These are phyloP conservation scores for Lanius ludovicianus DNA, from an alignment of 2,113 vertebrate genomes.

Conservation along the genomic window DNA sequence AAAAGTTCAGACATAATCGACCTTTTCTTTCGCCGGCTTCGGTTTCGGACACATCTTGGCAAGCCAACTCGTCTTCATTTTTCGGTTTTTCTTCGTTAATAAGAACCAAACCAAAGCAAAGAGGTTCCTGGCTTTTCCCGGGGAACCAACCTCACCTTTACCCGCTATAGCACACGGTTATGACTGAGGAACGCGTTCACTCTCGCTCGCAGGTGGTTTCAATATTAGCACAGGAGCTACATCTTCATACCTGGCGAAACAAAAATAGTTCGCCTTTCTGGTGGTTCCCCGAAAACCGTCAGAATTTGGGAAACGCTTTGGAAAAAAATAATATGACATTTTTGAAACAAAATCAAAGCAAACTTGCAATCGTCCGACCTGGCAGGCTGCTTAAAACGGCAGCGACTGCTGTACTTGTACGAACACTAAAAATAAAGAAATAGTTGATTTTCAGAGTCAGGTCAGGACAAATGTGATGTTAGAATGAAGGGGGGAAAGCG, in stretches of 20 bases:
- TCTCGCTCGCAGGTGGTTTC: background rate
- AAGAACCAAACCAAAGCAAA: background rate
- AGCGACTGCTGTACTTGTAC: background rate
- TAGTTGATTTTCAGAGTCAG: background rate
- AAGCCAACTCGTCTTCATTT: background rate
- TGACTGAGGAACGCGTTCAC: background rate
- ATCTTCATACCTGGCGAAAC: background rate
- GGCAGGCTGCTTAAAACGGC: background rate
- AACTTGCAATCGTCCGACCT: background rate
- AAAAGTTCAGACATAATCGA: background rate
- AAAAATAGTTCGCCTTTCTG: background rate
- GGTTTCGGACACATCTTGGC: background rate
- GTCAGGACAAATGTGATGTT: background rate
- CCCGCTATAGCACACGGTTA: background rate
- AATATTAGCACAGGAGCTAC: background rate
- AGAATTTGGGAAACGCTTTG: background rate
- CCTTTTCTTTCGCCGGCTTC: background rate
- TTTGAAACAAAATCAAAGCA: background rate
- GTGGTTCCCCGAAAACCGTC: background rate
- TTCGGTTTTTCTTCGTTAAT: background rate
- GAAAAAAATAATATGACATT: background rate
- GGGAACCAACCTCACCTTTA: background rate
- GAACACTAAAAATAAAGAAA: background rate
- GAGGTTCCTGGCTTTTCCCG: background rate
- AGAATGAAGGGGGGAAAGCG: fast-evolving